Base-by-base conservation (phyloP, 2,113 vertebrate genomes). In the Empidonax traillii region DNA sequence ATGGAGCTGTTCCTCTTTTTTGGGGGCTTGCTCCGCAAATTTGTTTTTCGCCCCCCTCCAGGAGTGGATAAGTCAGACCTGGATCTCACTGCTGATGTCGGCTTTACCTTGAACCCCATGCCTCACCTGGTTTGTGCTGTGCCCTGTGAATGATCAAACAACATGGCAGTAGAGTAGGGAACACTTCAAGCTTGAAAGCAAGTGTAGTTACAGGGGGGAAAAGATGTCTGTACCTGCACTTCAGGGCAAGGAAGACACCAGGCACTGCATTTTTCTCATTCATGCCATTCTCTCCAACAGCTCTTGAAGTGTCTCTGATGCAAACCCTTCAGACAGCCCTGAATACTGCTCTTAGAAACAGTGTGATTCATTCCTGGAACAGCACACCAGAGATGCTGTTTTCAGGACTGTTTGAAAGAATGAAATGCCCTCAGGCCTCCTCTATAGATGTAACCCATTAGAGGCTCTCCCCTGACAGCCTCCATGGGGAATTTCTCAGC, bases 1-100 rank as follows among this genome's bases (percentile, higher is more conserved):
- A 98, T 98, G 98, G 98, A 98, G 84, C 95, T 98, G 77, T 98
- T 98, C 83, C 97, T 98, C 76, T 98, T 98, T 94, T 98, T 98
- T 19, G 87, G 97, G 8, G 95, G 97, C 12, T 95, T 98, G 78
- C 97, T 98, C 49, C 98, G 98, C 66, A 97, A 44, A 76, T 98
- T 98, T 79, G 79, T 93, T 58, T 98, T 98, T 87, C 95, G 95
- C 2, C 95, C 98, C 19, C 91, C 98, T 71, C 96, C 97, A 28
- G 98, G 98, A 41, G 95, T 98, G 49, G 96, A 96, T 33, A 93
- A 83, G 20, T 96, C 96, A 74, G 96, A 98, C 13, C 84, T 98
- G 58, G 98, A 98, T 87, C 98, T 98, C 68, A 97, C 97, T 4
- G 97, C 98, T 67, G 87, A 74, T 14, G 91, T 98, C 0, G 98